These are phyloP conservation scores for Andrena bucephala DNA, from an alignment of 2,888 invertebrate species.

Conservation along the genomic window DNA sequence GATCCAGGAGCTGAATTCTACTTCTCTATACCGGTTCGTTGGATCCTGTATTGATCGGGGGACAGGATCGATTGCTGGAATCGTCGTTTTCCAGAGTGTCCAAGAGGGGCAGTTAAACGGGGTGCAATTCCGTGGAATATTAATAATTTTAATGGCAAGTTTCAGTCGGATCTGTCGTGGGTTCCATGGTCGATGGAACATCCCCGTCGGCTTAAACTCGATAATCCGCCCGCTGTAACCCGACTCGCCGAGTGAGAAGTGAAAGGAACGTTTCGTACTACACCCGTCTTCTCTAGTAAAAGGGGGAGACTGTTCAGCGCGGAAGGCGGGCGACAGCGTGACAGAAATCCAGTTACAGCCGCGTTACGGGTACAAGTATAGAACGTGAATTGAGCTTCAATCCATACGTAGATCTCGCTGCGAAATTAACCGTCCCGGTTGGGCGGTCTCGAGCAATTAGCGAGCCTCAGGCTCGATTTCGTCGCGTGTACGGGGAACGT, in stretches of 20 bases:
- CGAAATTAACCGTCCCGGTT: constrained; percentile 37
- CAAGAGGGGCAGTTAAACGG: background rate
- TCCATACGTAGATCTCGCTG: constrained; percentile 42
- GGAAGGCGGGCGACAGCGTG: constrained; percentile 17
- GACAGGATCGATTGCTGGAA: background rate
- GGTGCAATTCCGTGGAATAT: background rate
- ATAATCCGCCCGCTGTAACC: background rate
- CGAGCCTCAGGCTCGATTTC: constrained; percentile 13
- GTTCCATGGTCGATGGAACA: background rate
- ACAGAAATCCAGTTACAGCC: constrained; percentile 39
- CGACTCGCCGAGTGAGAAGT: constrained; percentile 5
- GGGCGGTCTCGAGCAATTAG: constrained; percentile 32
- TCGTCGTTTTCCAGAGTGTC: background rate
- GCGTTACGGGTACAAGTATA: background rate
- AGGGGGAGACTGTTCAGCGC: constrained; percentile 3
- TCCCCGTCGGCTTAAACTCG: constrained; percentile 17
- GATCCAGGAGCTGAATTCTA: background rate
- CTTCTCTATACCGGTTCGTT: background rate
- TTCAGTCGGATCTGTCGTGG: background rate
- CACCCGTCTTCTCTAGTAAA: background rate
- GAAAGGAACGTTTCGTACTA: constrained; percentile 22
- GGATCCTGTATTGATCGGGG: background rate
- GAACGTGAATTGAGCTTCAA: constrained; percentile 46
- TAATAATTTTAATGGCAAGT: background rate
- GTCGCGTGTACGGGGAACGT: constrained; percentile 26